Evolutionary conservation across 1,140 invertebrate species (phyloP).

Genomic region (Lasioglossum albipes): DNA sequence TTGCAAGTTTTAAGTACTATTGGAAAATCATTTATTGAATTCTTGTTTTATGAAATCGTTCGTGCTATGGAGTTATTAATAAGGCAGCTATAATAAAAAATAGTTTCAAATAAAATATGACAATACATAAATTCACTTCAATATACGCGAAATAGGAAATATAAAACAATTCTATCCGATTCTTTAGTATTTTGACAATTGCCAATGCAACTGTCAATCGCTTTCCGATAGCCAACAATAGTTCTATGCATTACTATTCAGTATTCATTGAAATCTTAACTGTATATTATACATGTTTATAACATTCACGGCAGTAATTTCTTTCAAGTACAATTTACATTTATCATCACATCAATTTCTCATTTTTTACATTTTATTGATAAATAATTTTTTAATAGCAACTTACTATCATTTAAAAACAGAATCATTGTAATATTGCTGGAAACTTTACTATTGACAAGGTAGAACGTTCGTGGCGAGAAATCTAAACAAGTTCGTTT

Average conservation of each 20-base stretch:
- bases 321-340: slow-evolving; percentile 18
- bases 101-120: slow-evolving; percentile 23
- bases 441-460: slow-evolving; percentile 7
- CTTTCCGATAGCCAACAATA: background rate
- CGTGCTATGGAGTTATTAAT: slow-evolving; percentile 10
- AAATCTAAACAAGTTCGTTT: slow-evolving; percentile 27
- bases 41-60: background rate
- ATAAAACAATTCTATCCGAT: slow-evolving; percentile 14
- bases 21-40: slow-evolving; percentile 12
- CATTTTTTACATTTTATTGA: background rate
- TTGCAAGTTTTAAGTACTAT: slow-evolving; percentile 22
- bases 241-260: slow-evolving; percentile 16
- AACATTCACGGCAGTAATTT: slow-evolving; percentile 17
- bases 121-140: background rate
- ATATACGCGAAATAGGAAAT: slow-evolving; percentile 9
- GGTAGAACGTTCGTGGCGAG: slow-evolving; percentile 6
- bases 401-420: slow-evolving; percentile 3
- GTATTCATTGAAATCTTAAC: background rate
- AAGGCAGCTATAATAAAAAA: slow-evolving; percentile 4
- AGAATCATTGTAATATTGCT: background rate
- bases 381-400: slow-evolving; percentile 11
- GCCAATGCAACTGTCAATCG: background rate
- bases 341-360: background rate
- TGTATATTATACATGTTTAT: slow-evolving; percentile 12
- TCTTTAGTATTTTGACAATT: background rate